Base-by-base conservation (phyloP, 2,888 invertebrate species). In the Volucella bombylans region DNA sequence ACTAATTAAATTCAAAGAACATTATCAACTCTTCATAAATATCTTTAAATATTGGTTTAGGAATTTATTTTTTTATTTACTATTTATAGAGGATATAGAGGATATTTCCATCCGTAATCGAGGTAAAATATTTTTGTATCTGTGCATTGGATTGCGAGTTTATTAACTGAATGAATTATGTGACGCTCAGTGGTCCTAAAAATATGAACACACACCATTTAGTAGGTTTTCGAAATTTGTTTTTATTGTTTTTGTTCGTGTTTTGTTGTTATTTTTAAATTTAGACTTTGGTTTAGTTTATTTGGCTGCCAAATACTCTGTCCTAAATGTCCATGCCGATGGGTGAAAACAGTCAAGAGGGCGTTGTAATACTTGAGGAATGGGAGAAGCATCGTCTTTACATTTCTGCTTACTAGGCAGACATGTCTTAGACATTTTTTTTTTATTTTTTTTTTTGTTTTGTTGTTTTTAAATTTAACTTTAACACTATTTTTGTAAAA, bases 221-320 rank as follows among this genome's bases (percentile, higher is more conserved):
- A 67, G 31, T 23, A 1, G 14, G 4, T 31, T 31, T 31, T 31
- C 31, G 6, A 6, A 31, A 31, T 31, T 31, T 6, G 23, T 8
- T 38, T 55, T 68, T 68, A 47, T 59, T 55, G 52, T 73, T 54
- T 62, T 62, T 31, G 31, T 31, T 31, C 31, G 4, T 31, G 31
- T 31, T 72, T 50, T 43, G 39, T 62, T 39, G 54, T 67, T 47
- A 45, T 45, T 43, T 45, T 41, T 39, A 81, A 68, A 72, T 59
- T 61, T 59, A 76, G 43, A 15, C 31, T 14, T 14, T 31, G 31
- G 31, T 31, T 31, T 31, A 31, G 31, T 15, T 10, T 55, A 55
- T 50, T 52, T 43, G 23, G 82, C 10, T 82, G 82, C 72, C 82
- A 82, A 82, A 79, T 73, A 38, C 78, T 62, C 78, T 79, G 82